Percentiles rank a stretch among this genome's conserved stretches.
Conservation (phyloP, 2,113 vertebrate species). For the Syngnathus floridae region DNA sequence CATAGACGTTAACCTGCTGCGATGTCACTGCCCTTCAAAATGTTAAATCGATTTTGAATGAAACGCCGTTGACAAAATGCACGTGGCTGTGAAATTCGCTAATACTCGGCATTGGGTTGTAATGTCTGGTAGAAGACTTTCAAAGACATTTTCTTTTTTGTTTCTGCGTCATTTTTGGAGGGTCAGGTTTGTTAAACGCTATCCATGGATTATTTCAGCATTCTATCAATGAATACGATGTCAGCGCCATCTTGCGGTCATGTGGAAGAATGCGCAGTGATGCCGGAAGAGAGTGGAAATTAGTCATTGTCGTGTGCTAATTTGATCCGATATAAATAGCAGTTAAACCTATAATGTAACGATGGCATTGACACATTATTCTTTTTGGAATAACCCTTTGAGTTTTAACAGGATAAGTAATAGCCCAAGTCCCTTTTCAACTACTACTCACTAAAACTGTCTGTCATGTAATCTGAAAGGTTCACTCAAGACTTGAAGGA, state of each 20-base stretch:
- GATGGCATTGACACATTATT: neutral
- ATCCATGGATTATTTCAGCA: neutral
- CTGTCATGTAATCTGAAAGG: too few relatives aligned
- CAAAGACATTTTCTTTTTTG: neutral
- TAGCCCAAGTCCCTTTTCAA: too few relatives aligned
- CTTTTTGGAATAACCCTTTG: neutral
- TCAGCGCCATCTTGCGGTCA: neutral
- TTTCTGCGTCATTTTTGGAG: neutral
- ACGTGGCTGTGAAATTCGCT: neutral
- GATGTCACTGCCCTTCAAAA: slow-evolving; percentile 48
- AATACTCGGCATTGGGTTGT: too few relatives aligned
- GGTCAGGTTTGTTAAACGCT: neutral
- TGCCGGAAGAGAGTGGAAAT: slow-evolving; percentile 15
- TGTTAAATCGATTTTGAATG: neutral
- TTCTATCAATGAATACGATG: neutral
- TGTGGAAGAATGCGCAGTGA: slow-evolving; percentile 13
- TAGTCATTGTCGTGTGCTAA: neutral
- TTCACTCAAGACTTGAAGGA: too few relatives aligned
- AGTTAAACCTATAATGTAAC: neutral
- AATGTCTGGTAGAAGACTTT: neutral
- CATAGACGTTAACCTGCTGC: slow-evolving; percentile 28
- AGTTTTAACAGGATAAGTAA: too few relatives aligned
- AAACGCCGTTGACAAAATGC: neutral
- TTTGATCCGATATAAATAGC: neutral
- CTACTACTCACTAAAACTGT: too few relatives aligned